phyloP scores from a whole-genome alignment of 1,140 invertebrate species.

The Phortica variegata region DNA sequence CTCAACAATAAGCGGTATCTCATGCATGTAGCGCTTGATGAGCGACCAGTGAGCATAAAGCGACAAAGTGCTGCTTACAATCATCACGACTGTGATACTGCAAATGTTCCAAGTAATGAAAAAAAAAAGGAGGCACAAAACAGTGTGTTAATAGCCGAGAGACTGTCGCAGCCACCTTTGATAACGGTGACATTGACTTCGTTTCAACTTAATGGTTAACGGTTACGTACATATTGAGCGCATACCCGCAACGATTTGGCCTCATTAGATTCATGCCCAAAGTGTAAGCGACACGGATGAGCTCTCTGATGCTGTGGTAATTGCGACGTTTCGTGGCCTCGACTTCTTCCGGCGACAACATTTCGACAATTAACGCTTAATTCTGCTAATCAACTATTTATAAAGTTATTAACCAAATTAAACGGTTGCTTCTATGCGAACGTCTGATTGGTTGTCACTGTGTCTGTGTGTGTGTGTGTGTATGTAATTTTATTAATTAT shows the following conservation, averaged over 20 bases:
- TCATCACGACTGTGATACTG: too few relatives aligned
- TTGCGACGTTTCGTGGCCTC: constrained; percentile 23
- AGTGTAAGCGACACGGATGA: constrained; percentile 29
- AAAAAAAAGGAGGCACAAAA: too few relatives aligned
- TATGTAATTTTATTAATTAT: constrained; percentile 22
- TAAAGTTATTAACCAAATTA: constrained; percentile 26
- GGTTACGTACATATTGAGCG: constrained; percentile 32
- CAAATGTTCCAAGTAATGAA: too few relatives aligned
- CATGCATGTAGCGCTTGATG: constrained; percentile 21
- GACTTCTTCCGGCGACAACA: constrained; percentile 29
- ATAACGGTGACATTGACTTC: too few relatives aligned
- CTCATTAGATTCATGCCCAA: constrained; percentile 37
- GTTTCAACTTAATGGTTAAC: too few relatives aligned
- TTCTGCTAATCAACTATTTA: constrained; percentile 30
- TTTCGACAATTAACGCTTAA: constrained; percentile 29
- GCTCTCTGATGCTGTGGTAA: constrained; percentile 35
- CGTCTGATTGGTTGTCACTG: too few relatives aligned
- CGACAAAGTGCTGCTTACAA: constrained; percentile 25
- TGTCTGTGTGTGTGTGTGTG: constrained; percentile 24
- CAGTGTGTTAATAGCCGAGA: too few relatives aligned
- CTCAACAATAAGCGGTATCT: constrained; percentile 33
- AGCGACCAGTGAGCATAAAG: constrained; percentile 43
- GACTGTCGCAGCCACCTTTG: too few relatives aligned
- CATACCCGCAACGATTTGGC: constrained; percentile 19
- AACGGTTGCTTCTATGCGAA: too few relatives aligned